Percentiles rank a stretch among this genome's conserved stretches.
phyloP scores from a whole-genome alignment of 1,140 invertebrate species.

The Bombus impatiens region DNA sequence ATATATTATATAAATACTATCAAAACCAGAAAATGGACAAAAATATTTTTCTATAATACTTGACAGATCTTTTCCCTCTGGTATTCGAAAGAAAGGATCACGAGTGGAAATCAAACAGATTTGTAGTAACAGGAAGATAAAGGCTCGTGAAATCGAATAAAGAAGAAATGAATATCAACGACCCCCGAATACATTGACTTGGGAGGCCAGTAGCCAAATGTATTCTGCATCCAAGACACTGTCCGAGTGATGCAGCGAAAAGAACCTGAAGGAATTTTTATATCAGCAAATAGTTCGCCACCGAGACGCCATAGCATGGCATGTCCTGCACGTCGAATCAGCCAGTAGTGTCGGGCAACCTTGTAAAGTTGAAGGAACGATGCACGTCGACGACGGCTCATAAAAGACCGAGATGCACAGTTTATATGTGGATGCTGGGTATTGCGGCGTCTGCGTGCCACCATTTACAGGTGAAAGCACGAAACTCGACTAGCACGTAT shows the following conservation, averaged over 20 bases:
- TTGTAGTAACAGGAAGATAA: neutral
- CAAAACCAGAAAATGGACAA: no score
- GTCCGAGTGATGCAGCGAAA: neutral
- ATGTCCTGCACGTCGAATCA: neutral
- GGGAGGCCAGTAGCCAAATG: neutral
- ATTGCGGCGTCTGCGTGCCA: neutral
- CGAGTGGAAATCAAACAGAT: neutral
- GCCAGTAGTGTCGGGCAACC: neutral
- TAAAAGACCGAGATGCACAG: neutral
- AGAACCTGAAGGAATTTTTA: constrained; percentile 35
- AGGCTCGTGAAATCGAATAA: neutral
- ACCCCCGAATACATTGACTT: neutral
- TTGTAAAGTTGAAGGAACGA: constrained; percentile 13
- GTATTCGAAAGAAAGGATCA: neutral
- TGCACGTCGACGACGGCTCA: constrained; percentile 11
- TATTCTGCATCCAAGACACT: neutral
- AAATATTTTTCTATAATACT: no score
- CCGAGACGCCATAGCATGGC: neutral
- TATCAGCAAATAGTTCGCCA: neutral
- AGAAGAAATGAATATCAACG: neutral
- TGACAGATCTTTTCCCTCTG: no score
- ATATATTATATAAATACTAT: no score
- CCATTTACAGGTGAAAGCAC: constrained; percentile 6
- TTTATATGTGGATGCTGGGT: neutral
- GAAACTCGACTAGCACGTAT: neutral